These are phyloP conservation scores for Tipula lateralis DNA, from an alignment of 2,888 invertebrate species.

Conservation along the genomic window DNA sequence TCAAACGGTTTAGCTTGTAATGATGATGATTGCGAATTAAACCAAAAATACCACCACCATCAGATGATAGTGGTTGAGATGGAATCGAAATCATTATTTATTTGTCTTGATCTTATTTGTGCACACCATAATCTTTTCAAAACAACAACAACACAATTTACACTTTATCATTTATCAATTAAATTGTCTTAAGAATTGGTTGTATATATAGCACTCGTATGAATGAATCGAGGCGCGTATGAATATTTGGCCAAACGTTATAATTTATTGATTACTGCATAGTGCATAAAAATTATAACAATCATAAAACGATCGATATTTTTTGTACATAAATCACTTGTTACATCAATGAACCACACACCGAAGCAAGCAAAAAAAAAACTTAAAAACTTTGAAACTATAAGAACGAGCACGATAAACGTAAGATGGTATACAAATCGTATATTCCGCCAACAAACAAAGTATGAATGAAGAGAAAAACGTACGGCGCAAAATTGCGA, in stretches of 20 bases:
- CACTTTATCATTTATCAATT: conserved; percentile 9
- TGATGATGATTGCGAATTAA: not conserved
- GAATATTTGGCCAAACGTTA: not conserved
- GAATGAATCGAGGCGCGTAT: not conserved
- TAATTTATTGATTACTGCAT: not conserved
- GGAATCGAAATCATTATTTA: conserved; percentile 19
- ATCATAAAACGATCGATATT: not conserved
- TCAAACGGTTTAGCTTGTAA: not conserved
- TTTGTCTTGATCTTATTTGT: not conserved
- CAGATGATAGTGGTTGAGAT: not conserved
- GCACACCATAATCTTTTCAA: not conserved
- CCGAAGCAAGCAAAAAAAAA: not conserved
- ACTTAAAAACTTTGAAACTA: not conserved
- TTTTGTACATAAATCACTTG: not conserved
- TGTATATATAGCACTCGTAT: not conserved
- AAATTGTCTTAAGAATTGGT: not conserved
- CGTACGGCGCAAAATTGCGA: not conserved
- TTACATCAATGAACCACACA: not conserved
- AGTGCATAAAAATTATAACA: not conserved
- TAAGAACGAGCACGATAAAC: not conserved
- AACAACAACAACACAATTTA: too few relatives aligned
- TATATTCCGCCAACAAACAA: not conserved
- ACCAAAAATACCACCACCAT: not conserved
- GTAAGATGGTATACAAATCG: not conserved
- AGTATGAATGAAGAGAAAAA: not conserved